Evolutionary conservation across 2,113 vertebrate genomes (phyloP), one percentile per base, ranked within the genome.

Genomic region (Gallinago undulata): DNA sequence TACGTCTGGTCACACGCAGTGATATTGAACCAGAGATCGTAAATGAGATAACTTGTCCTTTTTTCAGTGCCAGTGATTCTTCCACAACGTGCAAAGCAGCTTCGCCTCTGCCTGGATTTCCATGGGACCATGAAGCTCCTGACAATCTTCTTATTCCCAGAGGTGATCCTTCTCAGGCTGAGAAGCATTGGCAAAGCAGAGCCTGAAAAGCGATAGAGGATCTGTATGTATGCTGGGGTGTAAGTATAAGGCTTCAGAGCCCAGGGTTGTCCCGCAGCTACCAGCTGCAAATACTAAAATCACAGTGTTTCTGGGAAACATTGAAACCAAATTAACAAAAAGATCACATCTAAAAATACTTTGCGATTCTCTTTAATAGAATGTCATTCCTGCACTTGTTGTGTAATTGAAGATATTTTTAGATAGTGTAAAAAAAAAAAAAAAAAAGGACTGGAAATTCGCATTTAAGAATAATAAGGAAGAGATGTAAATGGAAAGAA

Each of bases 271-370:
- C 51, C 31, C 39, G 35, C 62, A 60, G 17, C 33, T 75, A 39
- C 30, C 66, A 91, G 53, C 88, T 62, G 59, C n/a, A 87, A 87
- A 25, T 21, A 68, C 53, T 72, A 72, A 96, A 88, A 85, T 33
- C 66, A 43, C 21, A 7, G 43, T 7, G 13, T 55, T 90, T 77
- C 53, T 72, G 63, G 63, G 67, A 76, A 94, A 86, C 48, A 35
- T 2, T 24, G 35, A 50, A 64, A 72, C 39, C 25, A 62, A 95
- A 76, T 75, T 75, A 73, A 77, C 13, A 19, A 86, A 66, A 78
- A 27, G 10, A 31, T 75, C 43, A 37, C 19, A 57, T 64, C 70
- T 75, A 84, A 93, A 94, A 88, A 83, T 57, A 73, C 86, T 83
- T 92, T 79, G 86, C 4, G 57, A 28, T n/a, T 69, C 18, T 19